phyloP scores from a whole-genome alignment of 1,140 invertebrate genomes.

The Leptestheria dahalacensis region DNA sequence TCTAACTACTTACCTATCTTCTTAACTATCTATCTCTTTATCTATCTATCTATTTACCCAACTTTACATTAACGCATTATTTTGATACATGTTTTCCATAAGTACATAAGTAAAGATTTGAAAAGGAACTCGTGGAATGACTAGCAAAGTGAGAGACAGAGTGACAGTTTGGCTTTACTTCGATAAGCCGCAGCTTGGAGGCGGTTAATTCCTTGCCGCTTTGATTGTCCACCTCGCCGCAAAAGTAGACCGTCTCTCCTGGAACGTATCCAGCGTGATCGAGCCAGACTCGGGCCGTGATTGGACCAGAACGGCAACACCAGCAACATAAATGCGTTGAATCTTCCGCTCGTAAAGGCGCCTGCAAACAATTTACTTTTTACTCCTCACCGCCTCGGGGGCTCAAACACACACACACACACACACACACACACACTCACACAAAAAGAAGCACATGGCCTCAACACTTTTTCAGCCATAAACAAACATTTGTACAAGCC shows the following conservation, averaged over 20 bases:
- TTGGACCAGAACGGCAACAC: conserved; percentile 36
- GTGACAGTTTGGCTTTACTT: conserved; percentile 1
- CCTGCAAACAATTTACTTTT: conserved; percentile 22
- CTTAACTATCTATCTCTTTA: too few species aligned
- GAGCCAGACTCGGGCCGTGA: conserved; percentile 29
- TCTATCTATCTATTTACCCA: background rate
- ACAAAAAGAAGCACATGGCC: too few species aligned
- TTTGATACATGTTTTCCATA: too few species aligned
- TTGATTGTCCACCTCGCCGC: conserved; percentile 6
- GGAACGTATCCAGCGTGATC: conserved; percentile 19
- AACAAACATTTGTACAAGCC: background rate
- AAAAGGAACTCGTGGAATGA: too few species aligned
- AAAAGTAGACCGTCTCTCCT: conserved; percentile 23
- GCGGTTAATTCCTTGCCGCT: background rate
- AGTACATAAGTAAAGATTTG: too few species aligned
- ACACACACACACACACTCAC: conserved; percentile 15
- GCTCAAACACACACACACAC: conserved; percentile 23
- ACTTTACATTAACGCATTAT: background rate
- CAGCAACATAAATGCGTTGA: conserved; percentile 37
- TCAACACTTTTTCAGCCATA: too few species aligned
- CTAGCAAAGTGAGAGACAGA: too few species aligned
- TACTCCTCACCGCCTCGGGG: conserved; percentile 32
- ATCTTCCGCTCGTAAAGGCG: conserved; percentile 32
- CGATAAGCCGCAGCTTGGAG: conserved; percentile 5
- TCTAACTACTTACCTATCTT: too few species aligned